These are phyloP conservation scores for Carcinoscorpius rotundicauda DNA, from an alignment of 1,140 invertebrate species.

Conservation along the genomic window DNA sequence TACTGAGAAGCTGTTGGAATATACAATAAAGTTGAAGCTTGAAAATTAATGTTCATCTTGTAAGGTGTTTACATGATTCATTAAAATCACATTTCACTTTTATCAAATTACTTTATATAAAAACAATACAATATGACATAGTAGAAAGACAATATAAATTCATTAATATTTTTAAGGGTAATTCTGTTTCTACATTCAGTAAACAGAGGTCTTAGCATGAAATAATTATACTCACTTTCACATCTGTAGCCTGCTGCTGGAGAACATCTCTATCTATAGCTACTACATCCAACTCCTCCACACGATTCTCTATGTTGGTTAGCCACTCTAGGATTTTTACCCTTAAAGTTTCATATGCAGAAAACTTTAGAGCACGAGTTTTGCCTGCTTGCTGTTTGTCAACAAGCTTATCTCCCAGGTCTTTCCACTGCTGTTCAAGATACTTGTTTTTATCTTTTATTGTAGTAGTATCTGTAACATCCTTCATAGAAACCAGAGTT, in stretches of 20 bases:
- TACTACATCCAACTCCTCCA: slow-evolving; percentile 56
- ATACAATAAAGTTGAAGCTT: slow-evolving; percentile 4
- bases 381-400: slow-evolving; percentile 71
- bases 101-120: too few relatives aligned
- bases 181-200: too few relatives aligned
- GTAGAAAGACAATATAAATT: too few relatives aligned
- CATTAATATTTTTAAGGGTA: too few relatives aligned
- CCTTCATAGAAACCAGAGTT: slow-evolving; percentile 66
- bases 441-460: slow-evolving; percentile 63
- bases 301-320: slow-evolving; percentile 56
- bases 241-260: slow-evolving; percentile 66
- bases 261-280: slow-evolving; percentile 73
- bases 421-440: slow-evolving; percentile 75
- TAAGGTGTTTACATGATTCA: neutral
- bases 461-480: slow-evolving; percentile 69
- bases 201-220: too few relatives aligned
- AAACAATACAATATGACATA: too few relatives aligned
- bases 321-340: slow-evolving; percentile 78
- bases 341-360: slow-evolving; percentile 68
- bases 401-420: slow-evolving; percentile 59
- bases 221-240: slow-evolving; percentile 43
- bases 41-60: neutral
- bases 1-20: slow-evolving; percentile 52
- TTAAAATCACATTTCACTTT: too few relatives aligned
- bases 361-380: slow-evolving; percentile 64